Percentiles rank a stretch among this genome's conserved stretches.
Evolutionary conservation across 2,113 vertebrate species (phyloP).

Genomic region (Apaloderma vittatum): DNA sequence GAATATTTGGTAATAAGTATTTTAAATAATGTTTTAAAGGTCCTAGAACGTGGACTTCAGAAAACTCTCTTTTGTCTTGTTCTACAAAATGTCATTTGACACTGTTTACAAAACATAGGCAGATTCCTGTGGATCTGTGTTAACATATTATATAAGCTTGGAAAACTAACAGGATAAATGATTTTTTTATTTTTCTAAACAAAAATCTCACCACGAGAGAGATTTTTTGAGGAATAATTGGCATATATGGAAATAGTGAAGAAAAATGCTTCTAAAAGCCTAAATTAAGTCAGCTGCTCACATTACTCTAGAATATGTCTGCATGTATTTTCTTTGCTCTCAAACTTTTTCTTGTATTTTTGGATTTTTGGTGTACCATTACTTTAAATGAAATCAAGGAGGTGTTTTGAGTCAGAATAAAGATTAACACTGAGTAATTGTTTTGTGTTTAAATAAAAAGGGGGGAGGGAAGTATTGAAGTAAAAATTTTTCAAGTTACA

Average conservation of each 20-base stretch:
- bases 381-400: neutral
- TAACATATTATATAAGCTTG: neutral
- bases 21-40: neutral
- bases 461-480: neutral
- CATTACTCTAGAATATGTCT: neutral
- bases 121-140: neutral
- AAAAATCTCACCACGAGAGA: neutral
- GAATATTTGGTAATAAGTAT: neutral
- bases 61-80: neutral
- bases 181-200: neutral
- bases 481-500: neutral
- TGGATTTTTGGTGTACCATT: neutral
- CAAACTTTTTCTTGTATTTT: neutral
- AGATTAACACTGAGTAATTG: neutral
- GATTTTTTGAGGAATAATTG: neutral
- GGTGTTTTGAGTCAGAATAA: neutral
- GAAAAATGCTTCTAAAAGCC: neutral
- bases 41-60: neutral
- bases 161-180: neutral
- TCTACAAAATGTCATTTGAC: neutral
- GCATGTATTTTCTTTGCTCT: neutral
- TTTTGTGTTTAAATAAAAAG: neutral
- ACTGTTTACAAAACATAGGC: constrained; percentile 23
- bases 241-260: neutral
- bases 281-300: neutral